A percentile compares a stretch with the other conserved stretches of the same genome.
Evolutionary conservation across 2,797 vertebrate genomes (phyloP).

Genomic region (Ataeniobius toweri): DNA sequence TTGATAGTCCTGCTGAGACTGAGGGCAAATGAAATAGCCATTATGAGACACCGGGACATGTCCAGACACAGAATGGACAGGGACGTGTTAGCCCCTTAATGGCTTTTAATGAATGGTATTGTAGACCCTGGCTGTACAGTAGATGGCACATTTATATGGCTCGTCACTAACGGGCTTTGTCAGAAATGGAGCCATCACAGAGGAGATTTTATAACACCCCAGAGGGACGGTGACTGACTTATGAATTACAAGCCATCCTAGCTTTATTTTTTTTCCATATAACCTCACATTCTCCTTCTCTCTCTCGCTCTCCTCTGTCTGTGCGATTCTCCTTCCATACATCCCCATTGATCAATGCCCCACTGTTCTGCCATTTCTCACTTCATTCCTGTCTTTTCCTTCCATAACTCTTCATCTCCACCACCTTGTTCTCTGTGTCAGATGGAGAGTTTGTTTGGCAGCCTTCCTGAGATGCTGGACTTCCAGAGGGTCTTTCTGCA

Average conservation of each 20-base stretch:
- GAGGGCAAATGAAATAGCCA: constrained; percentile 72
- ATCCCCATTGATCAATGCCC: constrained; percentile 29
- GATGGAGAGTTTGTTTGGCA: constrained; percentile 98
- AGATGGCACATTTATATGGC: constrained; percentile 22
- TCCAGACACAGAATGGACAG: constrained; percentile 56
- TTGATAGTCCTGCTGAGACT: constrained; percentile 59
- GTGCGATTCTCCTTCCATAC: constrained; percentile 15
- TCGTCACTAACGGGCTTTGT: constrained; percentile 56
- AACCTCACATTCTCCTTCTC: constrained; percentile 25
- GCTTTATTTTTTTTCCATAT: constrained; percentile 7
- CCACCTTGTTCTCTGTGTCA: constrained; percentile 42
- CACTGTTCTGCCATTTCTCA: constrained; percentile 7
- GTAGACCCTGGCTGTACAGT: constrained; percentile 20
- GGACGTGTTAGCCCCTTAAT: constrained; percentile 34
- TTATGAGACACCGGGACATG: constrained; percentile 63
- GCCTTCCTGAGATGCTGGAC: constrained; percentile 95
- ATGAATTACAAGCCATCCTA: constrained; percentile 52
- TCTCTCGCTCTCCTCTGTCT: neutral
- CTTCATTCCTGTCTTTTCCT: neutral
- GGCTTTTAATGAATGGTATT: constrained; percentile 66
- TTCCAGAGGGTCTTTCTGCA: constrained; percentile 97
- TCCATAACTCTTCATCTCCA: neutral
- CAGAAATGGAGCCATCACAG: constrained; percentile 56
- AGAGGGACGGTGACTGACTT: constrained; percentile 48
- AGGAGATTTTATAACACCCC: constrained; percentile 51